phyloP scores from a whole-genome alignment of 1,140 invertebrate species.

The Mamestra configurata region DNA sequence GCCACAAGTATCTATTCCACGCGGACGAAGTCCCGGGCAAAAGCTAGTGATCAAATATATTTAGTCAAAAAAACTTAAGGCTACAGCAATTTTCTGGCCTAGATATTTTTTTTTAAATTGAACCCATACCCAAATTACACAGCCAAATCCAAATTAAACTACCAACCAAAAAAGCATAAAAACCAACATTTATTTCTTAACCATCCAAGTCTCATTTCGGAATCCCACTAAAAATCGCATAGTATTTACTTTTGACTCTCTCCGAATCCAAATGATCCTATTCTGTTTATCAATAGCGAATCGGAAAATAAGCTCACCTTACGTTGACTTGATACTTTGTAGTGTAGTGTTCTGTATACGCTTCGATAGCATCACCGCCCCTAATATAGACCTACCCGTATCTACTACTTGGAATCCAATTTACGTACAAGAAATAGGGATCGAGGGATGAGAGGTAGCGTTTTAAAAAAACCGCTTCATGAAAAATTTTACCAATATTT shows the following conservation, averaged over 20 bases:
- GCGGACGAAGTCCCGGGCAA: too few species aligned
- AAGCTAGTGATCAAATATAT: too few species aligned
- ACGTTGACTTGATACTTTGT: slow-evolving; percentile 48
- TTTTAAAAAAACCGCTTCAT: neutral
- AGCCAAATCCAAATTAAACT: neutral
- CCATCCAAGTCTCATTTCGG: neutral
- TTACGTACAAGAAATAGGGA: slow-evolving; percentile 72
- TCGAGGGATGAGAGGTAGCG: slow-evolving; percentile 52
- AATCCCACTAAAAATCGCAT: neutral
- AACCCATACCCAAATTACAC: neutral
- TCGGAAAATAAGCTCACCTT: slow-evolving; percentile 57
- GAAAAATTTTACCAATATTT: too few species aligned
- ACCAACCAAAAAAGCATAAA: neutral
- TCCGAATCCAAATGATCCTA: slow-evolving; percentile 12
- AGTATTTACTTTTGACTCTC: neutral
- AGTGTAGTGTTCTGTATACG: slow-evolving; percentile 41
- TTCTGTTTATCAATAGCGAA: slow-evolving; percentile 47
- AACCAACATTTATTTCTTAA: neutral
- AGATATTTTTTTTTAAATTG: neutral
- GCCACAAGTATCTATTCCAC: too few species aligned
- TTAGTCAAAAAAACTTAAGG: too few species aligned
- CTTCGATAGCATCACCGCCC: slow-evolving; percentile 63
- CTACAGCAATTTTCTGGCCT: neutral
- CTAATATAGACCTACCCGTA: slow-evolving; percentile 74
- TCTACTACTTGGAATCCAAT: slow-evolving; percentile 83